phyloP scores from a whole-genome alignment of 2,888 invertebrate species.

The Caenorhabditis sp. region DNA sequence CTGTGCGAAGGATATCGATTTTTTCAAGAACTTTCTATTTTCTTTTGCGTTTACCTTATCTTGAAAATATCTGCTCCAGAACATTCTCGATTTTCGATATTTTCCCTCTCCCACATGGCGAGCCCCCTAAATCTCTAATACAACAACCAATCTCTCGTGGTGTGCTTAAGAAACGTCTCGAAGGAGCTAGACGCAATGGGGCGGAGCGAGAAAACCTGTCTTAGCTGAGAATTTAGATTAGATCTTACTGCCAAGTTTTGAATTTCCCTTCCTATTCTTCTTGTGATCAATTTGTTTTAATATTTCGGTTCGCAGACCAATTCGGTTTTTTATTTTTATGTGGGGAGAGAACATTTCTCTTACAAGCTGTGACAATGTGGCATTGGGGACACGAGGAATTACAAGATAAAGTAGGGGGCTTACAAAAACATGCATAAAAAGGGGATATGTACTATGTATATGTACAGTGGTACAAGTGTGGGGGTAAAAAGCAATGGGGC shows the following conservation, averaged over 20 bases:
- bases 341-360: conserved; percentile 21
- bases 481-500: conserved; percentile 3
- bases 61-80: too few relatives aligned
- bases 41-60: too few relatives aligned
- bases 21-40: background rate
- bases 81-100: too few relatives aligned
- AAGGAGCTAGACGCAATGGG: background rate
- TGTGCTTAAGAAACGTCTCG: conserved; percentile 1
- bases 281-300: too few relatives aligned
- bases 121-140: background rate
- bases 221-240: background rate
- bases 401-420: background rate
- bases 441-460: conserved; percentile 47
- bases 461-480: conserved; percentile 44
- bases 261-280: too few relatives aligned
- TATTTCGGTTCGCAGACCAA: too few relatives aligned
- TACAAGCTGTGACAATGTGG: conserved; percentile 50
- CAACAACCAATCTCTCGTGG: background rate
- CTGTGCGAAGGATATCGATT: background rate
- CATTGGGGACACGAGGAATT: conserved; percentile 27
- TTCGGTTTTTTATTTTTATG: too few relatives aligned
- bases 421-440: conserved; percentile 46
- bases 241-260: background rate
- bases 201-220: background rate
- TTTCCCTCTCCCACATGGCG: too few relatives aligned